These are phyloP conservation scores for Masnerella sp. DNA, from an alignment of 2,888 invertebrate genomes.

Conservation along the genomic window DNA sequence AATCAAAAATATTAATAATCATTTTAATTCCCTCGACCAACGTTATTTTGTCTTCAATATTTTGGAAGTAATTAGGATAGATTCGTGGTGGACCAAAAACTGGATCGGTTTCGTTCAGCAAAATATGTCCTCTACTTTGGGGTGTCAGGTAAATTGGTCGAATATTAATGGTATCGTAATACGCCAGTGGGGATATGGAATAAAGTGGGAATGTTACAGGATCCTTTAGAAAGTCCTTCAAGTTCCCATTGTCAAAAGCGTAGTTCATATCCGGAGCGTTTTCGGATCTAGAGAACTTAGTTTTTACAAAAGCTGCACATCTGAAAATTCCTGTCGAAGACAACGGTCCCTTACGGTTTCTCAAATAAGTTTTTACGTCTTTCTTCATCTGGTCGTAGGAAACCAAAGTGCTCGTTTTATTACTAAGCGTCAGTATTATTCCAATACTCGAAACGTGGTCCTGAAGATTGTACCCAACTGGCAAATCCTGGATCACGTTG, in stretches of 20 bases:
- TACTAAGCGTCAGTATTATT: constrained; percentile 69
- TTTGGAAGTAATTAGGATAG: constrained; percentile 83
- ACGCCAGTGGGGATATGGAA: constrained; percentile 28
- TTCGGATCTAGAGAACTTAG: constrained; percentile 77
- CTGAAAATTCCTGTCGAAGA: constrained; percentile 79
- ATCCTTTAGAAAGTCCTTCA: constrained; percentile 81
- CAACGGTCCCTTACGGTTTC: constrained; percentile 78
- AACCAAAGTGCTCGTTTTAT: constrained; percentile 66
- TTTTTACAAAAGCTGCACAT: constrained; percentile 82
- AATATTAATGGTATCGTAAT: constrained; percentile 53
- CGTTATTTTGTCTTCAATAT: constrained; percentile 83
- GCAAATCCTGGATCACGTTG: constrained; percentile 73
- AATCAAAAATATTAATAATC: constrained; percentile 86
- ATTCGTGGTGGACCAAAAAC: constrained; percentile 80
- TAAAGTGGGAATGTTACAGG: constrained; percentile 71
- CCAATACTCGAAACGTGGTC: constrained; percentile 76
- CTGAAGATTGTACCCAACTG: constrained; percentile 79
- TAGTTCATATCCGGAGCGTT: constrained; percentile 83
- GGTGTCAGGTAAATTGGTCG: constrained; percentile 48
- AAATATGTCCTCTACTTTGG: constrained; percentile 57
- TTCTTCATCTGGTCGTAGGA: constrained; percentile 70
- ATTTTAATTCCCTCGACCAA: constrained; percentile 88
- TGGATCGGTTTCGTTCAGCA: constrained; percentile 57
- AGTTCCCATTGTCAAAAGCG: constrained; percentile 81
- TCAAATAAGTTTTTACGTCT: constrained; percentile 78